Percentiles rank a stretch among this genome's conserved stretches.
Evolutionary conservation across 92 coral and sea anemone species (phyloP).

Genomic region (Palythoa caribaeorum): DNA sequence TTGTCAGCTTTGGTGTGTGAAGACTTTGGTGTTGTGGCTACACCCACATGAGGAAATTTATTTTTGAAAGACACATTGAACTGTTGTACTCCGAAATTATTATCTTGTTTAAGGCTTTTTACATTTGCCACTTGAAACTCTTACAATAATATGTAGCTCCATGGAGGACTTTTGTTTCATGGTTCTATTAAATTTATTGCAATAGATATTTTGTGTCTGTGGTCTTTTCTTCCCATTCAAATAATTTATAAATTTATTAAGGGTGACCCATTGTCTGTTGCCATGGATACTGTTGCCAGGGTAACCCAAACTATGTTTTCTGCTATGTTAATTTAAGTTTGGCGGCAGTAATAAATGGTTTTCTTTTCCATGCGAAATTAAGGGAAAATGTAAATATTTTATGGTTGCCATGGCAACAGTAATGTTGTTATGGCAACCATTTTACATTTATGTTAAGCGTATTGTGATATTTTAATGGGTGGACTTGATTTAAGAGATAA

Average conservation of each 20-base stretch:
- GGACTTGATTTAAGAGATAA: background rate
- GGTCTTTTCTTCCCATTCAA: background rate
- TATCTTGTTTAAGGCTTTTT: background rate
- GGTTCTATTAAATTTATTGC: background rate
- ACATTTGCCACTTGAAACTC: background rate
- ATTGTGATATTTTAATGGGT: background rate
- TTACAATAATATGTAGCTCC: background rate
- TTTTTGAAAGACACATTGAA: background rate
- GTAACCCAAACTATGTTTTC: background rate
- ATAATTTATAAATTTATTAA: background rate
- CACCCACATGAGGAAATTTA: background rate
- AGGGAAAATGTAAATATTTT: background rate
- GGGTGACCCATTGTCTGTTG: background rate
- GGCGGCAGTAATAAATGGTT: background rate
- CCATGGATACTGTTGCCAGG: constrained; percentile 6
- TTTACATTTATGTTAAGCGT: background rate
- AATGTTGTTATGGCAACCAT: background rate
- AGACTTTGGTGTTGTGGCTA: background rate
- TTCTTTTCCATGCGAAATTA: background rate
- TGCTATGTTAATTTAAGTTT: background rate
- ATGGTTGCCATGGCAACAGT: background rate
- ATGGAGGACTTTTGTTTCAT: background rate
- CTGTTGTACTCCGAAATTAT: background rate
- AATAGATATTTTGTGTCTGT: background rate
- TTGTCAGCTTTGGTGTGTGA: too few species aligned